A percentile compares a stretch with the other conserved stretches of the same genome.
These are phyloP conservation scores for Oenanthe melanoleuca DNA, from an alignment of 2,113 vertebrate genomes.

Conservation along the genomic window DNA sequence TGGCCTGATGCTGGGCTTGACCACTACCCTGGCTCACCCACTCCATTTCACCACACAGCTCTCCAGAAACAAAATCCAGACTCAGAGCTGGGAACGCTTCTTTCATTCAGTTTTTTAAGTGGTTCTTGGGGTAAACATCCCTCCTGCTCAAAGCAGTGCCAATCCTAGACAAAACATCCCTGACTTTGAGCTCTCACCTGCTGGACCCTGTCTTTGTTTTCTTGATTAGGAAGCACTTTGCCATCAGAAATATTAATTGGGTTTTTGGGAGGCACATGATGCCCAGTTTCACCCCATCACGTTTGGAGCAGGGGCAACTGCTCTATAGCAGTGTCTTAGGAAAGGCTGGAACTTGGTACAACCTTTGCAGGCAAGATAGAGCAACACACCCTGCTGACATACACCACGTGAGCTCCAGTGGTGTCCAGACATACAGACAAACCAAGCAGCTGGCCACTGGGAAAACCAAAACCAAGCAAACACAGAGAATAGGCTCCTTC, in stretches of 20 bases:
- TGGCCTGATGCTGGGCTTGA: neutral
- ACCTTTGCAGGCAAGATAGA: neutral
- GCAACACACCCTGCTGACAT: neutral
- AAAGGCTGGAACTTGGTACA: neutral
- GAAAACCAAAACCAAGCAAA: conserved; percentile 12
- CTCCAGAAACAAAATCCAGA: neutral
- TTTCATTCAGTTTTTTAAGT: neutral
- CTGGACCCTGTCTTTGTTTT: neutral
- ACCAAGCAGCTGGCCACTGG: neutral
- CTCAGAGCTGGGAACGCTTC: neutral
- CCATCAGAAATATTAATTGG: neutral
- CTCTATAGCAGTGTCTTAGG: neutral
- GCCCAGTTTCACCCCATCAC: neutral
- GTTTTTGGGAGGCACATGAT: neutral
- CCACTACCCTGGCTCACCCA: neutral
- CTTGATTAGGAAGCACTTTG: neutral
- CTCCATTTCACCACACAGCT: neutral
- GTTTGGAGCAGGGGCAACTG: neutral
- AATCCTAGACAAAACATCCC: neutral
- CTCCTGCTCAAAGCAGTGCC: neutral
- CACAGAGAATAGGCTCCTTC: neutral
- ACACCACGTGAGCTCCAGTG: neutral
- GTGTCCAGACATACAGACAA: conserved; percentile 3
- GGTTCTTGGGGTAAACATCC: neutral
- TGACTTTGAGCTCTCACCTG: neutral